Evolutionary conservation across 2,888 invertebrate species (phyloP).

Genomic region (Carabus problematicus): DNA sequence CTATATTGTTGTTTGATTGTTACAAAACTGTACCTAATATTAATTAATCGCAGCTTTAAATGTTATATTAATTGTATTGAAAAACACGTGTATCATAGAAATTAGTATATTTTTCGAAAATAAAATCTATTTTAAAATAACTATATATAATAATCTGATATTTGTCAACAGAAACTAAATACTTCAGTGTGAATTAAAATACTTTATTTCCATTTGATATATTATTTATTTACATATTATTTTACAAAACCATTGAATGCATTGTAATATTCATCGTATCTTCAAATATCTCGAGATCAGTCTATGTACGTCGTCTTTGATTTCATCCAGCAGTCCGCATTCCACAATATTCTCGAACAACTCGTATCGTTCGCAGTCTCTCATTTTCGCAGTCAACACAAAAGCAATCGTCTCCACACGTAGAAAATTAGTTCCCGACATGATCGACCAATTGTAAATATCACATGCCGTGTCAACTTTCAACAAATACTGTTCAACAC

Average conservation of each 20-base stretch:
- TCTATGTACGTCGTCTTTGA: constrained; percentile 63
- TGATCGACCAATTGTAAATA: constrained; percentile 68
- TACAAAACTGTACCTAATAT: no score
- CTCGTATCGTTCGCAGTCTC: constrained; percentile 58
- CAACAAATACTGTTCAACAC: constrained; percentile 64
- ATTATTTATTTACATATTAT: not conserved
- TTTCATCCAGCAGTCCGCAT: constrained; percentile 63
- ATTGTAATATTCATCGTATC: constrained; percentile 22
- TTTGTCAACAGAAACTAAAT: no score
- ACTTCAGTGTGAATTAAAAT: no score
- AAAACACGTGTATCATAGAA: no score
- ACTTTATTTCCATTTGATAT: not conserved
- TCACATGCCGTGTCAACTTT: constrained; percentile 62
- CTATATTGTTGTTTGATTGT: no score
- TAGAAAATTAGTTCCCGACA: constrained; percentile 67
- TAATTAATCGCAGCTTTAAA: no score
- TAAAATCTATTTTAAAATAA: no score
- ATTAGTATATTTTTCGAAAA: no score
- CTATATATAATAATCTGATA: no score
- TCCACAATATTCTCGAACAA: constrained; percentile 63
- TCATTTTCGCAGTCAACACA: constrained; percentile 63
- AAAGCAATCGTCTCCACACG: constrained; percentile 67
- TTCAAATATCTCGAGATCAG: constrained; percentile 52
- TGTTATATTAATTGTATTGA: no score
- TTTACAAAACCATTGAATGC: not conserved